A percentile compares a stretch with the other conserved stretches of the same genome.
Conservation (phyloP, 1,140 invertebrate species). For the Orussus abietinus region DNA sequence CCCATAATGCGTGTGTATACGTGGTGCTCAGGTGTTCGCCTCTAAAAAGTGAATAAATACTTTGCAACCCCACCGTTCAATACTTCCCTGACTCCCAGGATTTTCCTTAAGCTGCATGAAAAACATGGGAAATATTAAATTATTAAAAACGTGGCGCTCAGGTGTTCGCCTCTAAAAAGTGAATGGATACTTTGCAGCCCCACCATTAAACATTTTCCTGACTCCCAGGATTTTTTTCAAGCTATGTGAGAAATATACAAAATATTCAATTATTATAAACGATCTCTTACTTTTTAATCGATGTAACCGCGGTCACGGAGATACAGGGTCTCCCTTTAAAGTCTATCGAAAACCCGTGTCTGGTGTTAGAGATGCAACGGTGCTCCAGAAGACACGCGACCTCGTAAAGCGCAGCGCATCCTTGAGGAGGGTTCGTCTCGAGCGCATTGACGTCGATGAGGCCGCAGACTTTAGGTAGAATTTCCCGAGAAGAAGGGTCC, state of each 20-base stretch:
- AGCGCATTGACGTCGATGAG: slow-evolving; percentile 77
- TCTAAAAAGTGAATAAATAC: no score
- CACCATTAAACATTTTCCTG: no score
- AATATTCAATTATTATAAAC: no score
- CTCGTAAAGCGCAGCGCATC: slow-evolving; percentile 63
- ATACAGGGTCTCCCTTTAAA: slow-evolving; percentile 55
- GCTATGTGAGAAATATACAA: no score
- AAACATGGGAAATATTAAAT: no score
- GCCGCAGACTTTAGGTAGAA: slow-evolving; percentile 69
- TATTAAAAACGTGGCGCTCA: slow-evolving; percentile 76
- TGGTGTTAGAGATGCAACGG: slow-evolving; percentile 70
- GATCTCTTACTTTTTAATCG: slow-evolving; percentile 59
- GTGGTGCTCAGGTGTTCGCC: slow-evolving; percentile 72
- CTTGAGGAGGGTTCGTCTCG: slow-evolving; percentile 64
- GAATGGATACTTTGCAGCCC: no score
- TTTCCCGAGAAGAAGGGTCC: slow-evolving; percentile 41
- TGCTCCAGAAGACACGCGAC: slow-evolving; percentile 73
- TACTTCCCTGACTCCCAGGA: no score
- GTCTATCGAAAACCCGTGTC: slow-evolving; percentile 61
- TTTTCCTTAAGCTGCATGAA: no score
- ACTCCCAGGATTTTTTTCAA: no score
- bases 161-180: slow-evolving; percentile 61
- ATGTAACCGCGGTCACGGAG: slow-evolving; percentile 61
- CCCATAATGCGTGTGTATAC: slow-evolving; percentile 83
- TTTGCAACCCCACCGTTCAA: no score